A percentile compares a stretch with the other conserved stretches of the same genome.
These are phyloP conservation scores for Ectemnius lituratus DNA, from an alignment of 2,888 invertebrate species.

Conservation along the genomic window DNA sequence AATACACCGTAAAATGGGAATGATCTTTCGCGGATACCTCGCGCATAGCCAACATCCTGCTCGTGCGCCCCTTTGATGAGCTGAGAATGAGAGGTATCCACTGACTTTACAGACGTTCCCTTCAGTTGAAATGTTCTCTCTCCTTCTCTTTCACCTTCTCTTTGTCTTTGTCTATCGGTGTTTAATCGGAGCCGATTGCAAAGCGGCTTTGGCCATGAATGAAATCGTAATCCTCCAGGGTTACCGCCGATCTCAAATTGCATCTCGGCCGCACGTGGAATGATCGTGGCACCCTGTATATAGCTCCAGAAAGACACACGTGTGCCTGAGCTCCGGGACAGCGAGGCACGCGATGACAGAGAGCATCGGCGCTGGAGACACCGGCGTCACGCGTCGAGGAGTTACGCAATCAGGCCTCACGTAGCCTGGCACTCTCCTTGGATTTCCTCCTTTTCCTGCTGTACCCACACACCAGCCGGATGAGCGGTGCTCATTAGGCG, in stretches of 20 bases:
- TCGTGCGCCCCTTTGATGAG: background rate
- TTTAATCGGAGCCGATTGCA: too few relatives aligned
- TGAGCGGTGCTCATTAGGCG: slow-evolving; percentile 44
- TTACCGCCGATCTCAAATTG: too few relatives aligned
- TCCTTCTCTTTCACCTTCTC: too few relatives aligned
- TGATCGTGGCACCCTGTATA: slow-evolving; percentile 36
- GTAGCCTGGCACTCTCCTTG: slow-evolving; percentile 8
- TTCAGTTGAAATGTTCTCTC: too few relatives aligned
- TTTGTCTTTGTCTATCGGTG: too few relatives aligned
- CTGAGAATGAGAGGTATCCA: background rate
- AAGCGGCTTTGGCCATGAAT: too few relatives aligned
- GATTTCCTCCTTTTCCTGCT: slow-evolving; percentile 24
- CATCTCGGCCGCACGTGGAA: background rate
- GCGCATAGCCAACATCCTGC: background rate
- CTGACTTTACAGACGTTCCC: too few relatives aligned
- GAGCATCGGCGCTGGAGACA: slow-evolving; percentile 27
- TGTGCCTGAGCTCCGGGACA: slow-evolving; percentile 23
- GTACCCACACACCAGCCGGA: background rate
- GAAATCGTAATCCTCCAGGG: too few relatives aligned
- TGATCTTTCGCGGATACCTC: slow-evolving; percentile 4
- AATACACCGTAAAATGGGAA: slow-evolving; percentile 10
- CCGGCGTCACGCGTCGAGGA: slow-evolving; percentile 25
- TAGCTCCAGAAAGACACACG: slow-evolving; percentile 19
- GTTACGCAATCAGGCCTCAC: slow-evolving; percentile 39
- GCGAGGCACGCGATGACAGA: slow-evolving; percentile 43